phyloP scores from a whole-genome alignment of 1,140 invertebrate species.

The Diabrotica undecimpunctata region DNA sequence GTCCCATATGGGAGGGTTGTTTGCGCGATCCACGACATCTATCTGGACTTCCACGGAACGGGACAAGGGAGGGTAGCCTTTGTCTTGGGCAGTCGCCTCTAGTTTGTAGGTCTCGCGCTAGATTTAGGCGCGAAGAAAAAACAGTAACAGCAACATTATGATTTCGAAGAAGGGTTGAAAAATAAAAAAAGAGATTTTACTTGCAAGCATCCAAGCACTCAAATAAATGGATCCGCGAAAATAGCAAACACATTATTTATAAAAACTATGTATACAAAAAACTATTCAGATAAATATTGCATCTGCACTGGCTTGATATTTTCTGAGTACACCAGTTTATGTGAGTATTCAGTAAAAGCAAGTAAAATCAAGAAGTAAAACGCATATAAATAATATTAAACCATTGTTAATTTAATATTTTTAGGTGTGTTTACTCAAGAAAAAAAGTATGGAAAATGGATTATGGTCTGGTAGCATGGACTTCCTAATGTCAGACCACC shows the following conservation, averaged over 20 bases:
- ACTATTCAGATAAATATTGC: no score
- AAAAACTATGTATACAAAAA: no score
- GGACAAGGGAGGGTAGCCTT: constrained; percentile 88
- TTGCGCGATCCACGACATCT: constrained; percentile 94
- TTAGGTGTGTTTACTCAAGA: neutral
- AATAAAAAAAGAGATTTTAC: neutral
- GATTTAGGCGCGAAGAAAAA: constrained; percentile 36
- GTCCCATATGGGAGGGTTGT: constrained; percentile 96
- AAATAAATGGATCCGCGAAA: neutral
- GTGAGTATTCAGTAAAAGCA: no score
- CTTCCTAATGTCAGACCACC: constrained; percentile 22
- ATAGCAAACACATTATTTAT: neutral
- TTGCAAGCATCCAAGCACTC: neutral
- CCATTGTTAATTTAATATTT: no score
- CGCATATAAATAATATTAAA: no score
- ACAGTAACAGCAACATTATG: constrained; percentile 18
- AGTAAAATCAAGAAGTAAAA: no score
- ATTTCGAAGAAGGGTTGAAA: neutral
- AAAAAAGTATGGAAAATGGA: constrained; percentile 11
- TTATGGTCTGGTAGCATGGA: constrained; percentile 22
- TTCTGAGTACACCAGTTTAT: no score
- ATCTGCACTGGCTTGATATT: no score
- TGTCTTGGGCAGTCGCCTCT: constrained; percentile 95
- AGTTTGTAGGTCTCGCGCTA: constrained; percentile 96
- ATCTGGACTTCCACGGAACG: constrained; percentile 94